phyloP scores from a whole-genome alignment of 2,113 vertebrate species.

The Otocyon megalotis region DNA sequence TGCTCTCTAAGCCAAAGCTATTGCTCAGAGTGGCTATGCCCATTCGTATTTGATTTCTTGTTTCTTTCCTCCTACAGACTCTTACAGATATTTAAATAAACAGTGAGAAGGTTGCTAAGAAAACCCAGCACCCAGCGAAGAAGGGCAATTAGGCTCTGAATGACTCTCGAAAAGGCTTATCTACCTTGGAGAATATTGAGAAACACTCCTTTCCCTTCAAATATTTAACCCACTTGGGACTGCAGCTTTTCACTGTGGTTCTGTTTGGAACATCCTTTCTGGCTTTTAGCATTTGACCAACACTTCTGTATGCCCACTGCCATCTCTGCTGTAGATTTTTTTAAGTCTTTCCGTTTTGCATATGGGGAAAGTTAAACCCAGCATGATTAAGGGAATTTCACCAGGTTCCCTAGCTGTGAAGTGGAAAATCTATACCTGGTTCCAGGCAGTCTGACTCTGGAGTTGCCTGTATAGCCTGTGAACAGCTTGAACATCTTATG shows the following conservation, averaged over 20 bases:
- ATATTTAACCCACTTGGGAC: not conserved
- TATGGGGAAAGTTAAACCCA: not conserved
- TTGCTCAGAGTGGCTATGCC: not conserved
- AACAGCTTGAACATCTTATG: not conserved
- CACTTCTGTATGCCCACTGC: not conserved
- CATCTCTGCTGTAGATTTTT: not conserved
- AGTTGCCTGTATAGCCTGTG: rapidly evolving
- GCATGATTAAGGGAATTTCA: rapidly evolving
- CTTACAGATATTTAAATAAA: not conserved
- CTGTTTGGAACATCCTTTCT: not conserved
- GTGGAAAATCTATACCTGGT: not conserved
- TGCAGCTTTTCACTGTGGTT: not conserved
- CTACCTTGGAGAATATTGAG: not conserved
- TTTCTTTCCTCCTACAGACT: not conserved
- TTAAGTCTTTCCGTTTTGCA: not conserved
- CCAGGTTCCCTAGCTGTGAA: not conserved
- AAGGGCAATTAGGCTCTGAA: not conserved
- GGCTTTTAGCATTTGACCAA: not conserved
- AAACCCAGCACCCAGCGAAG: not conserved
- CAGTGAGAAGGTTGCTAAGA: not conserved
- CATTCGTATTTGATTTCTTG: not conserved
- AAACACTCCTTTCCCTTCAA: not conserved
- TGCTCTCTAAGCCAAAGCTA: not conserved
- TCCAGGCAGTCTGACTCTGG: not conserved
- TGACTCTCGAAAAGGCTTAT: not conserved